Evolutionary conservation across 2,113 vertebrate genomes (phyloP).

Genomic region (Takifugu bimaculatus): DNA sequence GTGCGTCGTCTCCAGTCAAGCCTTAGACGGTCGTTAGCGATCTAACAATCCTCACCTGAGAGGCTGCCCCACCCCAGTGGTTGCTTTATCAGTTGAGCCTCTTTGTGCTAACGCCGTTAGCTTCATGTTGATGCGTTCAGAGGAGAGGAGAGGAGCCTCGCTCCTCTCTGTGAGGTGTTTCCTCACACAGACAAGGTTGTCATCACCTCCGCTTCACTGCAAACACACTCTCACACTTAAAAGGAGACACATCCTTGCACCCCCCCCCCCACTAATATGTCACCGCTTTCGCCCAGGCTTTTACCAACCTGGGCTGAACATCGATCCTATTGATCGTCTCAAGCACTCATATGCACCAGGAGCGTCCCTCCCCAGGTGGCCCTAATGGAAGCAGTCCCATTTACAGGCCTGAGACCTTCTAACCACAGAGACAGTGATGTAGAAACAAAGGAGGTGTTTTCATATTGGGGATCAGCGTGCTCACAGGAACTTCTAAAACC

Average conservation of each 20-base stretch:
- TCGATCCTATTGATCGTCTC: slow-evolving; percentile 63
- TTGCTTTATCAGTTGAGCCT: slow-evolving; percentile 25
- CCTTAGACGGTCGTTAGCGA: slow-evolving; percentile 42
- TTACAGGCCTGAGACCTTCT: slow-evolving; percentile 4
- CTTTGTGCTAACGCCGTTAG: slow-evolving; percentile 13
- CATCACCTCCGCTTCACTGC: slow-evolving; percentile 42
- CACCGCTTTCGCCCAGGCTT: slow-evolving; percentile 52
- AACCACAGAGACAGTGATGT: background rate
- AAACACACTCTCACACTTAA: slow-evolving; percentile 10
- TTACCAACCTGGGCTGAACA: slow-evolving; percentile 59
- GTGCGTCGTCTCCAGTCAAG: slow-evolving; percentile 28
- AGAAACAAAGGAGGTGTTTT: background rate
- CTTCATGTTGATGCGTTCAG: slow-evolving; percentile 18
- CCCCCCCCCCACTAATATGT: slow-evolving; percentile 28
- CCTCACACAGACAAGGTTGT: slow-evolving; percentile 55
- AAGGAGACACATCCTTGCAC: background rate
- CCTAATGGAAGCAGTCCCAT: slow-evolving; percentile 41
- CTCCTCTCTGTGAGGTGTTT: slow-evolving; percentile 51
- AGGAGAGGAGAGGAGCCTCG: background rate
- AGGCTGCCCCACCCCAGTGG: slow-evolving; percentile 4
- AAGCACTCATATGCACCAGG: slow-evolving; percentile 22
- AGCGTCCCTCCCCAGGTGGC: slow-evolving; percentile 23
- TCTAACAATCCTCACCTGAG: slow-evolving; percentile 19
- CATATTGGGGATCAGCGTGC: background rate
- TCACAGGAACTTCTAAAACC: background rate